Base-by-base conservation (phyloP, 1,140 invertebrate species). In the Episyrphus balteatus region DNA sequence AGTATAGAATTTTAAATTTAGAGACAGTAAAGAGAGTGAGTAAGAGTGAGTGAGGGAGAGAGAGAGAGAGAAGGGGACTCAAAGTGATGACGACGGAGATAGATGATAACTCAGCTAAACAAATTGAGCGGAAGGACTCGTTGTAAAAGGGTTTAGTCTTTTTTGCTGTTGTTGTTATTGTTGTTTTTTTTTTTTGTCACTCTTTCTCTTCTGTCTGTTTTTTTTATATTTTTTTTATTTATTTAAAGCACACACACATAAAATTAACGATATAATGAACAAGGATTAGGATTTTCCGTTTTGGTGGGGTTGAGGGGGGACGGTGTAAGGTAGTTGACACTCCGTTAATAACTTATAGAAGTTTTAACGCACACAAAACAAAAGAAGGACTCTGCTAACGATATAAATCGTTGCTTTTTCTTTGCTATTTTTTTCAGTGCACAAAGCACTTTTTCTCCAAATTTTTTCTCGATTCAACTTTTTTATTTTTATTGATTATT, bases 31-130 rank as follows among this genome's bases (percentile, higher is more conserved):
- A 26, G 13, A 31, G 3, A 3, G 10, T 18, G 18, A 21, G n/a
- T n/a, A n/a, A n/a, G n/a, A n/a, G n/a, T n/a, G n/a, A 46, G 34
- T 39, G 12, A 43, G 17, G 42, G 44, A 49, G 47, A 44, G 42
- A 30, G 40, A 38, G 18, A 48, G 38, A 34, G 33, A 39, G 36
- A 34, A 46, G 42, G 40, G 53, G 58, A 50, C 55, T 49, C 58
- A 50, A 55, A 58, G 58, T 53, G 51, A 41, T 36, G 56, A 54
- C 42, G 46, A 45, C 39, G 53, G 38, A 34, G 48, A 49, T 56
- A 41, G 40, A 47, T 54, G 38, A 48, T 50, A 51, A 61, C 55
- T 61, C 61, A 60, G 46, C 58, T 58, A 47, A 60, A 60, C 58
- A 60, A 37, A 51, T 44, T 46, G 37, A 37, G 43, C 36, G 54